phyloP scores from a whole-genome alignment of 2,113 vertebrate species.

The Dolichallabes microphthalmus region DNA sequence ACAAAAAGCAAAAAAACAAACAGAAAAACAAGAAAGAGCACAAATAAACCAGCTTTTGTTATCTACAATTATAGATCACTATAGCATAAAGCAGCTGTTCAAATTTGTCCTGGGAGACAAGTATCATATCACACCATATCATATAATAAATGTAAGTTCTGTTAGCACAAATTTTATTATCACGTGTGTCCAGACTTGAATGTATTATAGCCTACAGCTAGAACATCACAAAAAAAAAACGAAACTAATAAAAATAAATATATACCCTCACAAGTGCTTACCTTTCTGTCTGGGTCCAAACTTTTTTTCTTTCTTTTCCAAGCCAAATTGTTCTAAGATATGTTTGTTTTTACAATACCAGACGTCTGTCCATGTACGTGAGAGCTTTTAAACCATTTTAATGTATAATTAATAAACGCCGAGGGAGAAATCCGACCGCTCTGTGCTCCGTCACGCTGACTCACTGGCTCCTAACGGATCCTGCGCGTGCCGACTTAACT shows the following conservation, averaged over 20 bases:
- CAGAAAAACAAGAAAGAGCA: not conserved
- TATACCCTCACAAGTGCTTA: not conserved
- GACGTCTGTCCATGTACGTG: not conserved
- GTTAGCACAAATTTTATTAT: not conserved
- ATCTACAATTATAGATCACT: not conserved
- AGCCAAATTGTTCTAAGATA: not conserved
- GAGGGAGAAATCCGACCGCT: not conserved
- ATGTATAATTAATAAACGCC: not conserved
- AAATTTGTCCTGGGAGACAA: not conserved
- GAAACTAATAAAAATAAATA: too few relatives aligned
- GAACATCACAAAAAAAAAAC: not conserved
- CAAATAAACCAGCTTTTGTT: not conserved
- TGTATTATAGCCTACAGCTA: not conserved
- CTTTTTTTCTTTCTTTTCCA: not conserved
- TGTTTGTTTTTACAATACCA: not conserved
- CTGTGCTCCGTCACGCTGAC: not conserved
- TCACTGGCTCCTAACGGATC: not conserved
- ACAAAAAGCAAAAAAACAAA: not conserved
- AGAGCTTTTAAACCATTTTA: not conserved
- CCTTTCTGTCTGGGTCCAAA: conserved; percentile 6
- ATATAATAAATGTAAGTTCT: not conserved
- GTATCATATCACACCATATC: not conserved
- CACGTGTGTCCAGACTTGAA: not conserved
- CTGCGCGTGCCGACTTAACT: conserved; percentile 8
- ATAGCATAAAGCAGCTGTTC: not conserved